phyloP scores from a whole-genome alignment of 1,140 invertebrate genomes.

The Ditylenchus dipsaci region DNA sequence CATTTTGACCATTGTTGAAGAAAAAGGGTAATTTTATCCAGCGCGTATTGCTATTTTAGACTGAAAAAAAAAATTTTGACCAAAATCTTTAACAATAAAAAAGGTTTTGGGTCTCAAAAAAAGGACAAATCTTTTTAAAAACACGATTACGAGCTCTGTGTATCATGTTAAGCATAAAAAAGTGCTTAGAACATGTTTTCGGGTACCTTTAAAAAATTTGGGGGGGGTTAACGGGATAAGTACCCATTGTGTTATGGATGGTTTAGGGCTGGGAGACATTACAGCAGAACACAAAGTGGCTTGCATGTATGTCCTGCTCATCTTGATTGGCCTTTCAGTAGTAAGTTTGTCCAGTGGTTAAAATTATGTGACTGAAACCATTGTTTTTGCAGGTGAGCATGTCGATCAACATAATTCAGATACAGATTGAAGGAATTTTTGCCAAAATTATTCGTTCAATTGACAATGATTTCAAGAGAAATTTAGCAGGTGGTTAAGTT shows the following conservation, averaged over 20 bases:
- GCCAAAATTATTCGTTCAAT: slow-evolving; percentile 33
- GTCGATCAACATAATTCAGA: slow-evolving; percentile 30
- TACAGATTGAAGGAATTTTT: slow-evolving; percentile 31
- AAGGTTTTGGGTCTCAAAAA: no score
- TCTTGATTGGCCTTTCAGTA: slow-evolving; percentile 32
- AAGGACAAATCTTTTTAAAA: no score
- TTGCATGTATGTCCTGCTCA: slow-evolving; percentile 39
- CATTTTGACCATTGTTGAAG: no score
- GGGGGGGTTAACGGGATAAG: background rate
- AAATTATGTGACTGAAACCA: background rate
- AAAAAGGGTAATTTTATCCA: no score
- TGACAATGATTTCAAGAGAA: slow-evolving; percentile 35
- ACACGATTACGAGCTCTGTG: no score
- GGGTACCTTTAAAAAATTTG: no score
- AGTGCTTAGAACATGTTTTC: no score
- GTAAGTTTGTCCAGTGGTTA: no score
- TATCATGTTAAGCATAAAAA: no score
- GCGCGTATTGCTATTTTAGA: no score
- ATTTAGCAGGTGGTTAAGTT: slow-evolving; percentile 17
- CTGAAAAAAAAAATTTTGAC: no score
- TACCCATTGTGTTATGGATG: slow-evolving; percentile 1
- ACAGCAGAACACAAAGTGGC: slow-evolving; percentile 34
- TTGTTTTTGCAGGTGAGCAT: slow-evolving; percentile 5
- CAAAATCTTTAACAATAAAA: no score
- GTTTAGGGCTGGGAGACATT: slow-evolving; percentile 25